phyloP scores from a whole-genome alignment of 1,140 invertebrate species.

The Brachionus manjavacas region DNA sequence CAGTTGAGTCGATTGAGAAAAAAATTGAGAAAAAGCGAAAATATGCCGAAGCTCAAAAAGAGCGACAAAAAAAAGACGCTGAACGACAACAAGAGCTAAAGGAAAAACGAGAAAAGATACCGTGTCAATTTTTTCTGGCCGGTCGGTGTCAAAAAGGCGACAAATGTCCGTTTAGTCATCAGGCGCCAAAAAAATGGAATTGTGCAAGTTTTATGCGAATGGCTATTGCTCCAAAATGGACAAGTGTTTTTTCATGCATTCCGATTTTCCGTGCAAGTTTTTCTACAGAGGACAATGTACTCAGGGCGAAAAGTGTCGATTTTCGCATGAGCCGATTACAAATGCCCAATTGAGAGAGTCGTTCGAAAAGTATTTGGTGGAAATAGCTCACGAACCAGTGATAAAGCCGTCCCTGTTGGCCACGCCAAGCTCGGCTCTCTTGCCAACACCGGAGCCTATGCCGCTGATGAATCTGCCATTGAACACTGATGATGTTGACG shows the following conservation, averaged over 20 bases:
- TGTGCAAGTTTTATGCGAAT: slow-evolving; percentile 94
- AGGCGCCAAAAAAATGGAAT: slow-evolving; percentile 75
- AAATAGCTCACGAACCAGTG: not conserved
- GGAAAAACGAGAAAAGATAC: slow-evolving; percentile 32
- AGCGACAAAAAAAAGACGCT: slow-evolving; percentile 13
- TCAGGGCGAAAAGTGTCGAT: slow-evolving; percentile 74
- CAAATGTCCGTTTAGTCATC: slow-evolving; percentile 78
- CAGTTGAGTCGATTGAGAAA: slow-evolving; percentile 34
- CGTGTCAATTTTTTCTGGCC: slow-evolving; percentile 19
- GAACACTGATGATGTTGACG: slow-evolving; percentile 31
- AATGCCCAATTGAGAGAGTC: slow-evolving; percentile 54
- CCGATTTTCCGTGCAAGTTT: slow-evolving; percentile 92
- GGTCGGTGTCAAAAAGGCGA: slow-evolving; percentile 60
- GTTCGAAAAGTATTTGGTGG: slow-evolving; percentile 37
- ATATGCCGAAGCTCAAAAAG: slow-evolving; percentile 32
- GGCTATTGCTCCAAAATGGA: slow-evolving; percentile 90
- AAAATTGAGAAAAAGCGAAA: slow-evolving; percentile 37
- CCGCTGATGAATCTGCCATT: slow-evolving; percentile 19
- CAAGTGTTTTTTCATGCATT: slow-evolving; percentile 92
- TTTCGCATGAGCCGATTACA: slow-evolving; percentile 79
- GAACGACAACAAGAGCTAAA: slow-evolving; percentile 25
- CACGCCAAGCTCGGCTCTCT: not conserved
- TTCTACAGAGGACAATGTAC: slow-evolving; percentile 82
- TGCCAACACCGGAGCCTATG: not conserved
- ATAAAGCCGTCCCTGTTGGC: not conserved